Percentiles rank a stretch among this genome's conserved stretches.
Evolutionary conservation across 2,888 invertebrate genomes (phyloP).

Genomic region (Harpalus rufipes): DNA sequence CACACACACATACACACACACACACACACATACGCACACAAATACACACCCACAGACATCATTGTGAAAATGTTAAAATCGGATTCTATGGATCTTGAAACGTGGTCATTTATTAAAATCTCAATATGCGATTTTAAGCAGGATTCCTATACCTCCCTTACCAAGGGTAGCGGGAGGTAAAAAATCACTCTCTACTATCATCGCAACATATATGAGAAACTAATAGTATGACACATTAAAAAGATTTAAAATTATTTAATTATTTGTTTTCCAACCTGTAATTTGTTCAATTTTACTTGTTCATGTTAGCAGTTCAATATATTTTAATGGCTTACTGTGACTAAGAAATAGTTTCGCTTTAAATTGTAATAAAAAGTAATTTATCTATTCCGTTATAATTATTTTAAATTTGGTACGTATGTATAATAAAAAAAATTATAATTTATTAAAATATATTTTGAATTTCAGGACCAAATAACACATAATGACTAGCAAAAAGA

Average conservation of each 20-base stretch:
- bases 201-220: background rate
- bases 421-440: background rate
- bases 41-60: too few species aligned
- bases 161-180: too few species aligned
- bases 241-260: background rate
- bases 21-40: too few species aligned
- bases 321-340: background rate
- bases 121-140: too few species aligned
- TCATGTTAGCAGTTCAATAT: background rate
- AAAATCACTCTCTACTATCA: background rate
- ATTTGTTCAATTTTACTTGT: background rate
- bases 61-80: too few species aligned
- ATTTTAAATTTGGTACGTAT: constrained; percentile 11
- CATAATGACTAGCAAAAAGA: background rate
- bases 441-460: background rate
- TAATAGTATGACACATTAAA: background rate
- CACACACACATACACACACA: too few species aligned
- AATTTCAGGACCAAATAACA: constrained; percentile 4
- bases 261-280: background rate
- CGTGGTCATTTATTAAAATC: too few species aligned
- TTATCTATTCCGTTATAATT: background rate
- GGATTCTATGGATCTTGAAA: too few species aligned
- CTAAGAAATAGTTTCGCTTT: background rate
- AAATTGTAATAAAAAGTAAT: background rate
- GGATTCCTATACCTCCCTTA: too few species aligned